Evolutionary conservation across 2,113 vertebrate species (phyloP), one percentile per base, ranked within the genome.

Genomic region (Otus sunia): DNA sequence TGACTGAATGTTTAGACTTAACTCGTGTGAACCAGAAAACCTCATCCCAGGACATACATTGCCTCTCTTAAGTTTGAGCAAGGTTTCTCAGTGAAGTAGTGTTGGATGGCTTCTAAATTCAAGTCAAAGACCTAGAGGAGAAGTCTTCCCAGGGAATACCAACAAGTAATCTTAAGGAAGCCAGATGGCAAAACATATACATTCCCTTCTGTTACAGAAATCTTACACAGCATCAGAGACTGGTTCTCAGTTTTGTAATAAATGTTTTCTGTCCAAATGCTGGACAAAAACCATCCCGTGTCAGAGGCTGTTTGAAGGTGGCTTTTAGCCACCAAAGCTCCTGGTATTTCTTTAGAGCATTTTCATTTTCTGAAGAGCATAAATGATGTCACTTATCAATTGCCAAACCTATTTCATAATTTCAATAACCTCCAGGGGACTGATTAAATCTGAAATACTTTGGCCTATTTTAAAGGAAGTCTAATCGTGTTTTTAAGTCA

Each of bases 401-500:
- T 95, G 91, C 95, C 93, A 96, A 94, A 86, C 71, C 77, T 95
- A 77, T 96, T 96, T 94, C 86, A 96, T 95, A 96, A 93, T 95
- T 93, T 96, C 86, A 90, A 17, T 96, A 97, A 97, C 90, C 77
- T 94, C 86, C 87, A 92, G 89, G 86, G 69, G 60, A 76, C 93
- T 93, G 95, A 96, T 95, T 95, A 96, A 95, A 93, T 95, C 94
- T 92, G 91, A 95, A 96, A 94, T 94, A 95, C 92, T 95, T 96
- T 92, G 83, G 88, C 93, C 87, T 88, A 69, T 93, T 94, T 92
- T 96, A 92, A 95, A 92, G 81, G 76, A 95, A 87, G 95, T 83
- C 96, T 97, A 94, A 96, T 95, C 76, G 23, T 96, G 95, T 95
- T 97, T 97, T 96, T 96, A 95, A 96, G 96, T 96, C 95, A 97